phyloP scores from a whole-genome alignment of 2,113 vertebrate species.

The Dasyornis broadbenti region DNA sequence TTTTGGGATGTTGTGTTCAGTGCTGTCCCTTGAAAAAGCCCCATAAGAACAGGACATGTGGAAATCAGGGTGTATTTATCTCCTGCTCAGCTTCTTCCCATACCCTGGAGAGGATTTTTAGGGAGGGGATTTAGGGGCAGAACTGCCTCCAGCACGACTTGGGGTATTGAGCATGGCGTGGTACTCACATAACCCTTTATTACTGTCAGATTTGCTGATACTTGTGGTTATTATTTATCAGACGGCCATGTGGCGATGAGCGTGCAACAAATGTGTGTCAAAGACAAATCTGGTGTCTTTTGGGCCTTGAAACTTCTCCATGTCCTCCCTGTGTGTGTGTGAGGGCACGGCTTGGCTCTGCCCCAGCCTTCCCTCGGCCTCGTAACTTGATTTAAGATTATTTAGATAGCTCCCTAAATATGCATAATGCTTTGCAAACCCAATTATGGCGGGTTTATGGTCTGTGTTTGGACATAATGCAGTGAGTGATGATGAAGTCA shows the following conservation, averaged over 20 bases:
- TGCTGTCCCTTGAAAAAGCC: background rate
- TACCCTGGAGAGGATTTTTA: background rate
- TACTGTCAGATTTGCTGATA: background rate
- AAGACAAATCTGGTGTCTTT: background rate
- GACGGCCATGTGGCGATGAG: too few relatives aligned
- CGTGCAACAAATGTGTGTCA: background rate
- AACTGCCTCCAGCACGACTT: background rate
- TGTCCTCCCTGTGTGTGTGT: background rate
- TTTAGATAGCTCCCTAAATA: constrained; percentile 32
- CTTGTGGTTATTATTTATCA: background rate
- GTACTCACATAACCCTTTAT: background rate
- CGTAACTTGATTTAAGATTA: constrained; percentile 25
- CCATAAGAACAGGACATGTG: accelerated
- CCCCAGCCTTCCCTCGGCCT: background rate
- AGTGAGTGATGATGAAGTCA: constrained; percentile 25
- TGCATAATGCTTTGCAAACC: constrained; percentile 30
- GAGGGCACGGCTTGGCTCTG: background rate
- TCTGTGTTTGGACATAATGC: constrained; percentile 34
- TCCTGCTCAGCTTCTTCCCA: background rate
- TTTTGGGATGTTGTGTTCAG: background rate
- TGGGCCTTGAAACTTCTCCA: background rate
- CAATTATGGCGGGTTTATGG: constrained; percentile 11
- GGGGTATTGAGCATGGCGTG: accelerated
- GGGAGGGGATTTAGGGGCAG: background rate
- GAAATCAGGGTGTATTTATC: background rate